Conservation (phyloP, 2,797 vertebrate genomes). For the Heliangelus exortis region DNA sequence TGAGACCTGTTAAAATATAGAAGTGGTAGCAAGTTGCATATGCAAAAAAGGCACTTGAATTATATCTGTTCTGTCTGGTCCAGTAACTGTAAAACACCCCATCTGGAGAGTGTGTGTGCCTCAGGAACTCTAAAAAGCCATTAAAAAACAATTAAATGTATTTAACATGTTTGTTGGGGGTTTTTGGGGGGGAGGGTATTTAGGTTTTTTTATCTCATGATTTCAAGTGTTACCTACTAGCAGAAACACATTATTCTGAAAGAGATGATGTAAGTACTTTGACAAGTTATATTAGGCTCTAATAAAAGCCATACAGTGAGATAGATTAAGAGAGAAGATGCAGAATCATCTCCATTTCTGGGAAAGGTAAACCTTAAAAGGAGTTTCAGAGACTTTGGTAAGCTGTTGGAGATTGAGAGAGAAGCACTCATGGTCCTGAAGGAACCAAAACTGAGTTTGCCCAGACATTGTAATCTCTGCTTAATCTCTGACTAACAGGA, state of each 20-base stretch:
- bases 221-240: not conserved
- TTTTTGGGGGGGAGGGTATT: not conserved
- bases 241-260: not conserved
- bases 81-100: not conserved
- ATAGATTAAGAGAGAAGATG: not conserved
- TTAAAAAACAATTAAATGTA: not conserved
- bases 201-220: not conserved
- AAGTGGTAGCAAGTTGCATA: not conserved
- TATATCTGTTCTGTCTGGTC: not conserved
- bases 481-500: not conserved
- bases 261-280: not conserved
- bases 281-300: not conserved
- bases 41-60: conserved; percentile 33
- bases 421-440: not conserved
- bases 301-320: not conserved
- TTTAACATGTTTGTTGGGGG: not conserved
- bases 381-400: not conserved
- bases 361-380: not conserved
- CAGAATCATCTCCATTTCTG: not conserved
- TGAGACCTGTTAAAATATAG: not conserved
- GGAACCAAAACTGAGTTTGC: not conserved
- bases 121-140: conserved; percentile 7
- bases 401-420: not conserved
- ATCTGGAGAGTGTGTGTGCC: not conserved
- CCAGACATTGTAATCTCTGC: not conserved